Conservation (phyloP, 2,888 invertebrate genomes). For the Leptopilina drosophilae region DNA sequence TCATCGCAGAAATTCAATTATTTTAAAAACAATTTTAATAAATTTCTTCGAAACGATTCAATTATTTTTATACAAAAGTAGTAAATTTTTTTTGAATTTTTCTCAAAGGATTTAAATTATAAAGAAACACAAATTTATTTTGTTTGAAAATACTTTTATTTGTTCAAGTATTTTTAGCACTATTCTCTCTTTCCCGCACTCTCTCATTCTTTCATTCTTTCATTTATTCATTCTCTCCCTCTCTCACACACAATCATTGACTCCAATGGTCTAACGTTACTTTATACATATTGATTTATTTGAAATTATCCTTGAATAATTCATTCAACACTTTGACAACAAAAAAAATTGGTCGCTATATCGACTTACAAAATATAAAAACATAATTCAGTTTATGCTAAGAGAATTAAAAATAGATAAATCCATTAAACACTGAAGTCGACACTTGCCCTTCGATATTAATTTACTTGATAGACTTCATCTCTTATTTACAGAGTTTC, state of each 20-base stretch:
- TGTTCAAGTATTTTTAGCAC: background rate
- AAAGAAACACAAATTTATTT: background rate
- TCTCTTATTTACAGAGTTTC: background rate
- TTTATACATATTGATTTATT: slow-evolving; percentile 17
- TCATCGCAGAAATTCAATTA: too few species aligned
- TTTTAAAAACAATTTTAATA: too few species aligned
- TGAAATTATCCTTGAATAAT: slow-evolving; percentile 11
- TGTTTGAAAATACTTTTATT: slow-evolving; percentile 10
- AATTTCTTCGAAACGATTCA: too few species aligned
- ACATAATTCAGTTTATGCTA: slow-evolving; percentile 12
- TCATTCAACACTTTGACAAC: slow-evolving; percentile 25
- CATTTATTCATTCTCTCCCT: too few species aligned
- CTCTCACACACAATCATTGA: background rate
- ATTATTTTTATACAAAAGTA: too few species aligned
- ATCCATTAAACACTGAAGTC: slow-evolving; percentile 14
- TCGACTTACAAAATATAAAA: slow-evolving; percentile 30
- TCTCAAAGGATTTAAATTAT: background rate
- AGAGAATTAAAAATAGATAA: slow-evolving; percentile 24
- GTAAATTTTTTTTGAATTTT: too few species aligned
- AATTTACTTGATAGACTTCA: background rate
- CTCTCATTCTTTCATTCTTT: background rate
- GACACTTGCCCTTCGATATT: background rate
- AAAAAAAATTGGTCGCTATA: background rate
- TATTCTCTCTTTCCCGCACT: too few species aligned
- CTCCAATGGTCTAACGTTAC: slow-evolving; percentile 10